Percentiles rank a stretch among this genome's conserved stretches.
Evolutionary conservation across 2,888 invertebrate genomes (phyloP).

Genomic region (Buathra laborator): DNA sequence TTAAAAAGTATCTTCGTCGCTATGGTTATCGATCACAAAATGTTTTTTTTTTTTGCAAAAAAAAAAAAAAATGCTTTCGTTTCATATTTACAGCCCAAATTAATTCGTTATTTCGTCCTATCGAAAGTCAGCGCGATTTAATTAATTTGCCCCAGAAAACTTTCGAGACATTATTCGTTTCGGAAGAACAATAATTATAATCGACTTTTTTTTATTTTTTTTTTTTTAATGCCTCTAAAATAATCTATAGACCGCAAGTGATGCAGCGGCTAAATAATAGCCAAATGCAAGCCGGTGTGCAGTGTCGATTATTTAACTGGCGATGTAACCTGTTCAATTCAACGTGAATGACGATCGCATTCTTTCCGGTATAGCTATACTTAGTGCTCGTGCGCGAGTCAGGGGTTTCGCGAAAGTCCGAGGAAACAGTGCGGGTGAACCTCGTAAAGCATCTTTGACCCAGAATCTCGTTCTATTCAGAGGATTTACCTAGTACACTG

Average conservation of each 20-base stretch:
- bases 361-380: slow-evolving; percentile 20
- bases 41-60: too few relatives aligned
- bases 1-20: too few relatives aligned
- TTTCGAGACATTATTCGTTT: neutral
- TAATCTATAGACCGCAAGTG: slow-evolving; percentile 23
- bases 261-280: slow-evolving; percentile 24
- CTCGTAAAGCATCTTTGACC: slow-evolving; percentile 71
- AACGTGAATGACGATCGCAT: slow-evolving; percentile 50
- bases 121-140: neutral
- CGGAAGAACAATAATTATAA: slow-evolving; percentile 20
- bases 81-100: neutral
- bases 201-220: slow-evolving; percentile 13
- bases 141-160: neutral
- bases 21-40: too few relatives aligned
- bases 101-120: neutral
- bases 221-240: neutral
- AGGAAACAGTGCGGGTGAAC: slow-evolving; percentile 53
- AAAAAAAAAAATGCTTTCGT: neutral
- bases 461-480: slow-evolving; percentile 69
- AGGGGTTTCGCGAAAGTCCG: slow-evolving; percentile 39
- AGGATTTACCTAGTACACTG: slow-evolving; percentile 58
- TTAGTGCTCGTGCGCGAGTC: slow-evolving; percentile 1
- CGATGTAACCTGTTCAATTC: slow-evolving; percentile 48
- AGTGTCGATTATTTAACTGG: slow-evolving; percentile 42
- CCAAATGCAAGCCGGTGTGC: slow-evolving; percentile 22